Conservation (phyloP, 2,888 invertebrate species). For the Agrochola litura region DNA sequence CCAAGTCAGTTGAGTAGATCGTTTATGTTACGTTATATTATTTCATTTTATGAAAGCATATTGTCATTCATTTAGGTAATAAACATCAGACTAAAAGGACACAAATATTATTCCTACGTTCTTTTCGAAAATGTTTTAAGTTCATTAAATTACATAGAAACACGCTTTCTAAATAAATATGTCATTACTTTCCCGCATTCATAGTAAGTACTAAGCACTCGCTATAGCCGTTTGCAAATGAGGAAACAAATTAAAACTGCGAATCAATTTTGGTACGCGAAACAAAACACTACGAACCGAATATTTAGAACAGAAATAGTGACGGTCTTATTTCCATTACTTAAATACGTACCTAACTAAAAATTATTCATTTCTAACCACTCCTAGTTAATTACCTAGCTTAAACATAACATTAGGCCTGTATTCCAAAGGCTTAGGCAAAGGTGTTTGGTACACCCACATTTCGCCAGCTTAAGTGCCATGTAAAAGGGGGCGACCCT, state of each 20-base stretch:
- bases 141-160: neutral
- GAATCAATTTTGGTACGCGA: constrained; percentile 1
- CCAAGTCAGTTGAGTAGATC: too few relatives aligned
- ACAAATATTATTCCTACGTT: neutral
- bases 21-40: too few relatives aligned
- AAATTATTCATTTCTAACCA: neutral
- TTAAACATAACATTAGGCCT: neutral
- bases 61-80: neutral
- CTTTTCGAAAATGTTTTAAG: neutral
- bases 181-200: neutral
- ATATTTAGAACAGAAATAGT: neutral
- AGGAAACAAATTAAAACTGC: constrained; percentile 15
- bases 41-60: too few relatives aligned
- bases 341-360: neutral
- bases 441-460: neutral
- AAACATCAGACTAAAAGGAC: neutral
- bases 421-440: neutral
- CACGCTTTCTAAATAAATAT: neutral
- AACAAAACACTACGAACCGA: neutral
- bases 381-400: neutral
- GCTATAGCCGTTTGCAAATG: neutral
- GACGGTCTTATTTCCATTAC: neutral
- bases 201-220: neutral
- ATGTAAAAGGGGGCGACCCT: neutral
- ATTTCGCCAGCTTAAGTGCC: neutral